Evolutionary conservation across 2,797 vertebrate species (phyloP), one percentile per base, ranked within the genome.

Genomic region (Chaetodon trifasciatus): DNA sequence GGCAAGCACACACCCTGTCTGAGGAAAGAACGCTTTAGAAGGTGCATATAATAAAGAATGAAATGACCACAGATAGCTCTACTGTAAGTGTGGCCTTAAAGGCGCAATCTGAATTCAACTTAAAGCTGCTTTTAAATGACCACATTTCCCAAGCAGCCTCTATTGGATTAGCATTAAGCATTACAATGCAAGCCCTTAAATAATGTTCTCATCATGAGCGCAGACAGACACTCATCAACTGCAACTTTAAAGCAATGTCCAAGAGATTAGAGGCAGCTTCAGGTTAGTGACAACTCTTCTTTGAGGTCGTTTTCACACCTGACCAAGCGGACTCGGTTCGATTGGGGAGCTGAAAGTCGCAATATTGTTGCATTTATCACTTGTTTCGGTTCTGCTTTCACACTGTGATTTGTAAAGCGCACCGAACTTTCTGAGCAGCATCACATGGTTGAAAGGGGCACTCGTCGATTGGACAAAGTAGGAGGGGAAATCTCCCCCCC

Each of bases 41-140:
- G 46, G 24, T 24, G 3, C 8, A 24, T 61, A 73, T 24, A 78
- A 71, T 8, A 58, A 55, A 78, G 74, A 76, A 73, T 71, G 3
- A 83, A 53, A 70, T 40, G 53, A 39, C 56, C 75, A 50, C 44
- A 69, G 50, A 56, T 63, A 3, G 21, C 49, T 70, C 19, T n/a
- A 46, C 42, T 60, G 28, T 55, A 74, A 77, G 60, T 52, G 56
- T 24, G 21, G 42, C 76, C 72, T 79, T 80, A 47, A 81, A 78
- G 67, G 52, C 62, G 64, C 28, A n/a, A 40, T 67, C 69, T 67
- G 8, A 75, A 80, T 84, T 73, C 21, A 63, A 70, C 56, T 35
- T 67, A 46, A 75, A 74, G 75, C n/a, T 39, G 62, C 65, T 76
- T 79, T 63, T 81, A 77, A 76, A 81, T 78, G 4, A 49, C 21